Base-by-base conservation (phyloP, 1,140 invertebrate species). In the Penaeus chinensis region DNA sequence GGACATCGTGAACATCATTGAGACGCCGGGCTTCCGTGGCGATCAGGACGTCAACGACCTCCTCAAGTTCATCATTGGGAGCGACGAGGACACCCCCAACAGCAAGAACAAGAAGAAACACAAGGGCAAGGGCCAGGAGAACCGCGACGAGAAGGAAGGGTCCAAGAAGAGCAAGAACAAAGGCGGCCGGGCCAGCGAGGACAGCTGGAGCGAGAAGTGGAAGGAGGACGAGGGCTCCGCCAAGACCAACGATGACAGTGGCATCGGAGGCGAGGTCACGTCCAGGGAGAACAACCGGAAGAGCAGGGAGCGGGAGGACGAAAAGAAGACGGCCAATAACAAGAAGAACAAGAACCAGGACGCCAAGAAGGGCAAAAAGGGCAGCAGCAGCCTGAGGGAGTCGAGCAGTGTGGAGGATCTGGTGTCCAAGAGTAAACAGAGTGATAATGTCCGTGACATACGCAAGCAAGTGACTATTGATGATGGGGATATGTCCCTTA, bases 391-490 rank as follows among this genome's bases (percentile, higher is more conserved):
- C n/a, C 76, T 90, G 69, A 77, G 87, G 20, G 89, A 89, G 54
- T 88, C 85, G 7, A 89, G 89, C 79, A 90, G 89, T 63, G 77
- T 90, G 60, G 89, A 90, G 77, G 89, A 90, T 32, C 76, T 90
- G 27, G 87, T 89, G n/a, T 90, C 89, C 16, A 89, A 89, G 71
- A 84, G 89, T 71, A 89, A 84, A 83, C 84, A 87, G 66, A 89
- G 84, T 81, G 84, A 90, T 63, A 82, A 74, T 42, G 77, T 89
- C 62, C 84, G 63, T 20, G 87, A 90, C 47, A 88, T 88, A 20
- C 81, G 87, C 20, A 90, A 90, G 65, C 89, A 90, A 62, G 85
- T 89, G n/a, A 90, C 89, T 54, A 87, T 90, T 37, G 89, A 90
- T 66, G 89, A 90, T 87, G 89, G 87, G 47, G 84, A 85, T 24